These are phyloP conservation scores for Andrena bicolor DNA, from an alignment of 2,888 invertebrate species.

Conservation along the genomic window DNA sequence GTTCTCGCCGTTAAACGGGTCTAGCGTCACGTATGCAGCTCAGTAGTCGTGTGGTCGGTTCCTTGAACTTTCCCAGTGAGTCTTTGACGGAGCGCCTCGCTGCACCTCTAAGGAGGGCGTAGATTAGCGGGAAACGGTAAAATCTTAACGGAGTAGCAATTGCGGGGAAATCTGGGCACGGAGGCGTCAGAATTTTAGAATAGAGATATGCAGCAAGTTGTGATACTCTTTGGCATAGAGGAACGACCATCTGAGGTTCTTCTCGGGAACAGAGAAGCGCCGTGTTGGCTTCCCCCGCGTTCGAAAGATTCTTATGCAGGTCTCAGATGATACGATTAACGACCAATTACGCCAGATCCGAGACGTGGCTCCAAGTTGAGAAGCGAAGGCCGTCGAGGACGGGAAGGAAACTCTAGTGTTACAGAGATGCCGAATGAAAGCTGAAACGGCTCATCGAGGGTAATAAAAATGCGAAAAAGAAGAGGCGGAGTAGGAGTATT, in stretches of 20 bases:
- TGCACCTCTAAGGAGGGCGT: background rate
- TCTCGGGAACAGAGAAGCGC: background rate
- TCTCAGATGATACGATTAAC: background rate
- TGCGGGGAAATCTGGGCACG: background rate
- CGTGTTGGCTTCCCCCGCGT: no score
- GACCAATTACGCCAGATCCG: background rate
- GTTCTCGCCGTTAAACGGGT: conserved; percentile 25
- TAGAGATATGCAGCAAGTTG: no score
- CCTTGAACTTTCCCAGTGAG: conserved; percentile 31
- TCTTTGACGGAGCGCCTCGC: background rate
- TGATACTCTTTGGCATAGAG: no score
- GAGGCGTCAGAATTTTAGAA: background rate
- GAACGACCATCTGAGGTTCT: background rate
- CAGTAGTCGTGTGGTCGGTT: conserved; percentile 17
- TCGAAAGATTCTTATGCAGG: background rate
- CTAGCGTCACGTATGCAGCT: conserved; percentile 31
- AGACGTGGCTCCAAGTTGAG: conserved; percentile 5
- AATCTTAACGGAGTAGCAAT: background rate
- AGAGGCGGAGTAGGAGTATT: conserved; percentile 17
- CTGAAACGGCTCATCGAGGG: conserved; percentile 40
- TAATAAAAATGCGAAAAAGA: conserved; percentile 10
- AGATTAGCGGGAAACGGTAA: background rate
- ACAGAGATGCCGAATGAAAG: conserved; percentile 48
- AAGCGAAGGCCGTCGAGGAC: conserved; percentile 33
- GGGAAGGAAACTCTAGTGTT: conserved; percentile 40